Base-by-base conservation (phyloP, 2,113 vertebrate genomes). In the Nicator chloris region DNA sequence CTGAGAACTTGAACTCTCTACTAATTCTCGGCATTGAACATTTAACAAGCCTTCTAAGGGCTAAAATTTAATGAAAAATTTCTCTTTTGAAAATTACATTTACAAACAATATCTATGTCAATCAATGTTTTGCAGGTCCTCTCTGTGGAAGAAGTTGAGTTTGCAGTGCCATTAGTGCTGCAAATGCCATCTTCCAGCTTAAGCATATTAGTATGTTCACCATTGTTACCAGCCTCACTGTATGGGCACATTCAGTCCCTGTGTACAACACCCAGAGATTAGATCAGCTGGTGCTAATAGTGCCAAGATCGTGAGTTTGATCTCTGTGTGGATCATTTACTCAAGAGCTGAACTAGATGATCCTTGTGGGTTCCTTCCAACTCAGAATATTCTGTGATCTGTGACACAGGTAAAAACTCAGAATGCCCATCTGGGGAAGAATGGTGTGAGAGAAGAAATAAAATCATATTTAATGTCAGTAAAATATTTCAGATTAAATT, bases 201-300 rank as follows among this genome's bases (percentile, higher is more conserved):
- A 39, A 68, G 3, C 4, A 4, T 31, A 47, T 33, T 13, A 37
- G 1, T 30, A 15, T 45, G 22, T 26, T 79, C 39, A 45, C 8
- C 13, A 9, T 8, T 51, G n/a, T 49, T 66, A 70, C 11, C 35
- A 70, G 11, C 8, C 27, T 68, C 39, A 26, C 14, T 54, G 12
- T 13, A 18, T 35, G 16, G 57, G 14, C 19, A 28, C 26, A 27
- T 19, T 60, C 37, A 45, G 21, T 14, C 18, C 81, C 30, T 39
- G 0, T 15, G 7, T 49, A n/a, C n/a, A 86, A 7, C 19, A n/a
- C 4, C 11, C 14, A 0, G 0, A 53, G 33, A 45, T 28, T 15
- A 45, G 8, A 28, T 19, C 33, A 69, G 54, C 28, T 39, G 64
- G 39, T 61, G 45, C 39, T 45, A 15, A 24, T 2, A 53, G 49